Conservation (phyloP, 2,113 vertebrate species). For the Lampris megalopsis region DNA sequence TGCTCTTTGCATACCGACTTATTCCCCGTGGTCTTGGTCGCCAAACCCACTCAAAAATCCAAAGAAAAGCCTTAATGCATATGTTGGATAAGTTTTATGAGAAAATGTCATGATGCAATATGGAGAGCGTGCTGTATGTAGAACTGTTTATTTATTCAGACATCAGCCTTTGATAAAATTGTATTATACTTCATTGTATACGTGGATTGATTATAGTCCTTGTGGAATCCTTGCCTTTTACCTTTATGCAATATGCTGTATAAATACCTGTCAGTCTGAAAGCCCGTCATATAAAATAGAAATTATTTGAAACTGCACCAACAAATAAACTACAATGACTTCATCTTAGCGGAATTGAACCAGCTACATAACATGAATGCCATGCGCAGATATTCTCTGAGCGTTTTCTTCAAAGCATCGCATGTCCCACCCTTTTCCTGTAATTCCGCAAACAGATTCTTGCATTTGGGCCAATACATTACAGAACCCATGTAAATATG, state of each 20-base stretch:
- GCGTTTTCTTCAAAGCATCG: conserved; percentile 26
- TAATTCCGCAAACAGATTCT: conserved; percentile 33
- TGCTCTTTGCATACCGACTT: too few species aligned
- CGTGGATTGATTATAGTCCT: too few species aligned
- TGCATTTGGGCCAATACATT: conserved; percentile 58
- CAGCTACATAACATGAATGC: not conserved
- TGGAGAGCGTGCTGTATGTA: conserved; percentile 36
- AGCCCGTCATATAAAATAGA: not conserved
- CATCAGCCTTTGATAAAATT: conserved; percentile 8
- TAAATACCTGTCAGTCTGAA: conserved; percentile 1
- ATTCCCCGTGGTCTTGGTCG: too few species aligned
- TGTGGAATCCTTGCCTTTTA: not conserved
- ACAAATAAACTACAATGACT: conserved; percentile 10
- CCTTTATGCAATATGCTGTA: not conserved
- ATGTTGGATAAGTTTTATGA: conserved; percentile 33
- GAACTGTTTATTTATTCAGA: conserved; percentile 12
- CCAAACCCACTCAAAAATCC: too few species aligned
- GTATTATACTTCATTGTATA: too few species aligned
- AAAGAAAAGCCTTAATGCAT: conserved; percentile 18
- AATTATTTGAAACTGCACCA: not conserved
- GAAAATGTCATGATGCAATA: conserved; percentile 30
- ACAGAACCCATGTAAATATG: conserved; percentile 68
- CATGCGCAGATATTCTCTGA: conserved; percentile 11
- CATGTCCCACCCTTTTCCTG: conserved; percentile 39
- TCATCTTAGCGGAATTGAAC: conserved; percentile 10